Evolutionary conservation across 2,797 vertebrate genomes (phyloP), one percentile per base, ranked within the genome.

Genomic region (Chlorospingus flavigularis): DNA sequence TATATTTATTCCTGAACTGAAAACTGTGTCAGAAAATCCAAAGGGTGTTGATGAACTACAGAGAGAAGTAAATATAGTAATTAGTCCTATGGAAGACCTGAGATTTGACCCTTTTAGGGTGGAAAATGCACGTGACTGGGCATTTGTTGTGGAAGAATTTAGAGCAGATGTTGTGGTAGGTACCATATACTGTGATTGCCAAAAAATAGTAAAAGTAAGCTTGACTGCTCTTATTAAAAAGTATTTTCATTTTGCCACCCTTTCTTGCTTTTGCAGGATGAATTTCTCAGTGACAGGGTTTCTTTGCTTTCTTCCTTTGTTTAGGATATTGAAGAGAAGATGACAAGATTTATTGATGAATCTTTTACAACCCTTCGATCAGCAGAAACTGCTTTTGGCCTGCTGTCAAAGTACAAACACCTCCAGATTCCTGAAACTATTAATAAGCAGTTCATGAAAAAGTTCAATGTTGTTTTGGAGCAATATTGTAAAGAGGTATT

Each of bases 401-500:
- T 99, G 98, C 97, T 99, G 53, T 90, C 98, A 54, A 99, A 99
- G 77, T 99, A 99, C 91, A 98, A 98, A 95, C 97, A 98, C 75
- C 98, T 99, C 70, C 97, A 96, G 73, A 98, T 97, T 35, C 98
- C 98, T 95, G 98, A 99, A 72, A 95, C 97, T 28, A 96, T 99
- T 94, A 98, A 98, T 57, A 98, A 98, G 33, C 98, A 99, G 91
- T 95, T 99, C 98, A 99, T 98, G 98, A 98, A 96, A 97, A 99
- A 99, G 77, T 99, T 99, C 80, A 97, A 97, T 21, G 98, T 99
- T 63, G 97, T 99, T 87, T 96, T 99, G 87, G 94, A 94, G n/a
- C 99, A 99, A 85, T 99, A 98, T 80, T 98, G 97, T 90, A 99
- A 99, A 98, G 99, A 99, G 99, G 99, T 99, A 96, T 90, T 33